Evolutionary conservation across 2,888 invertebrate genomes (phyloP), one percentile per base, ranked within the genome.

Genomic region (Micoletzkya japonica): DNA sequence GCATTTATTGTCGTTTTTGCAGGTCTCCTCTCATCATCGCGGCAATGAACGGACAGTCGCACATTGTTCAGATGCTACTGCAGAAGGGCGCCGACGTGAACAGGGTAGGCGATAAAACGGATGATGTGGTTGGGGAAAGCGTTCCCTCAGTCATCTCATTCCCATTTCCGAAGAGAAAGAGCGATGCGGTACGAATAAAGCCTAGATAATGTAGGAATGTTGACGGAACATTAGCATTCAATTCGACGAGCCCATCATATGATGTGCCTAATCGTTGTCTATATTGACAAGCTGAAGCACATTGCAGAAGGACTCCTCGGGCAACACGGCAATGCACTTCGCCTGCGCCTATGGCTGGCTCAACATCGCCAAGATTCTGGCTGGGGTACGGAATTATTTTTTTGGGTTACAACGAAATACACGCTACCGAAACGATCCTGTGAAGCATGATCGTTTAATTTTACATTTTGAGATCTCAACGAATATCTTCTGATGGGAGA

Each of bases 311-410:
- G 89, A 89, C 77, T 86, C 87, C 34, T 89, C 89, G 10, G 88
- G 88, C 39, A 89, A 89, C 80, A 86, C 88, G 0, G 78, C 87
- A 2, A 85, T 88, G 1, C 89, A 89, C 81, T 89, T 89, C 81
- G 89, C 89, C 2, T 87, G 87, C n/a, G 82, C 88, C 0, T 89
- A 89, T 79, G 89, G 89, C 26, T 89, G 89, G 88, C 86, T 87
- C 77, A 87, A 87, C 76, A 86, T 86, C 70, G 80, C 88, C 34
- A 86, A 88, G 73, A 75, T 88, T 10, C 83, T 89, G 24, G 80
- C 88, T 24, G 87, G 88, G 73, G 72, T 70, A 17, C 17, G 1
- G 20, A 1, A n/a, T 14, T 58, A 3, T 58, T 58, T 54, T 4
- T 52, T 24, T 17, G 4, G 30, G 17, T 26, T 6, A 28, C 30